A percentile compares a stretch with the other conserved stretches of the same genome.
These are phyloP conservation scores for Microcaecilia unicolor DNA, from an alignment of 2,797 vertebrate genomes.

Conservation along the genomic window DNA sequence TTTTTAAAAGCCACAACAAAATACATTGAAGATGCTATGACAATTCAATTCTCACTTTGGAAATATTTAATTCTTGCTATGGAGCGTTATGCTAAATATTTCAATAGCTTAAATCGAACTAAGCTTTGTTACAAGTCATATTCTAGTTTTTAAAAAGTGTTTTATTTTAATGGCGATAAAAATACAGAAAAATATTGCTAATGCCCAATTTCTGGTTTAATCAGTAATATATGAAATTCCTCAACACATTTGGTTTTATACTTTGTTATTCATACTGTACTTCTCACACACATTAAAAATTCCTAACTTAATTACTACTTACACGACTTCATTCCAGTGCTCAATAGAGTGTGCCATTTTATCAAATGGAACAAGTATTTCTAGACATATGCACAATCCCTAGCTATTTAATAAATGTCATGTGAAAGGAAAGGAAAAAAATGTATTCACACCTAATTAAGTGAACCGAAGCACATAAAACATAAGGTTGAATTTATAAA, in stretches of 20 bases:
- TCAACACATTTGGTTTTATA: neutral
- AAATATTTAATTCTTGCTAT: rapidly evolving
- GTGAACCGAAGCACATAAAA: neutral
- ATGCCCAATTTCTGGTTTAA: too few species aligned
- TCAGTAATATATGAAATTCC: neutral
- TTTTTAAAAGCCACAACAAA: neutral
- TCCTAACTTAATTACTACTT: conserved; percentile 8
- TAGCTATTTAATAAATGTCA: neutral
- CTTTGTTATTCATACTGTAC: neutral
- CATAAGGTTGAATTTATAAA: conserved; percentile 1
- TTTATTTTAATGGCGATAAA: conserved; percentile 8
- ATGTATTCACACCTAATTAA: conserved; percentile 11
- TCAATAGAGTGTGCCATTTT: neutral
- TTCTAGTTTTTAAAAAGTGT: conserved; percentile 10
- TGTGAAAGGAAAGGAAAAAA: conserved; percentile 7
- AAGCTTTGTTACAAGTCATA: neutral
- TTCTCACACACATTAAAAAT: conserved; percentile 1
- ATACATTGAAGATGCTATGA: conserved; percentile 12
- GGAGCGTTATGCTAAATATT: neutral
- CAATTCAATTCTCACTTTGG: conserved; percentile 1
- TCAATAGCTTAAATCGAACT: neutral
- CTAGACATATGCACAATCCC: neutral
- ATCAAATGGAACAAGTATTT: neutral
- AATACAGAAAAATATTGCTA: conserved; percentile 4
- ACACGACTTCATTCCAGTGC: conserved; percentile 6